phyloP scores from a whole-genome alignment of 1,140 invertebrate species.

The Aphaenogaster ashmeadi region DNA sequence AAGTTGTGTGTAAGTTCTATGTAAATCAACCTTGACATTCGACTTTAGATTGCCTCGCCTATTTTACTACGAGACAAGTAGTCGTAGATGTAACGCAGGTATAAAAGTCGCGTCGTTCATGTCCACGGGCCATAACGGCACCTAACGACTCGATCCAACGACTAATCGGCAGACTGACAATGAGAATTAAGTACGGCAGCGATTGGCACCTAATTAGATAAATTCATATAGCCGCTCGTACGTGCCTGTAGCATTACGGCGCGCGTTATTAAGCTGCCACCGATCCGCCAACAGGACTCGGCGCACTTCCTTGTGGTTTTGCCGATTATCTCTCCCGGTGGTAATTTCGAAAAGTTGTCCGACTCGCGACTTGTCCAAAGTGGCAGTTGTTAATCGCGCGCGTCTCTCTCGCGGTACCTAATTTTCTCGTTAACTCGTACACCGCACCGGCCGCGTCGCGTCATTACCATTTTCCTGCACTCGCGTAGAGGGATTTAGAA shows the following conservation, averaged over 20 bases:
- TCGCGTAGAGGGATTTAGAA: background rate
- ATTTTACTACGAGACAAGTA: background rate
- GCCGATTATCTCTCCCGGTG: conserved; percentile 23
- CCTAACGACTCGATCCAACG: conserved; percentile 21
- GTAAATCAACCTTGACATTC: conserved; percentile 53
- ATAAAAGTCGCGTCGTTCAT: conserved; percentile 13
- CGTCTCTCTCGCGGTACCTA: background rate
- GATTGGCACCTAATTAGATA: conserved; percentile 53
- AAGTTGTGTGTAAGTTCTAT: background rate
- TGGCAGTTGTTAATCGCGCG: conserved; percentile 29
- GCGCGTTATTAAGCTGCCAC: conserved; percentile 20
- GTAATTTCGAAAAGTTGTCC: conserved; percentile 30
- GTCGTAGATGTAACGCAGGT: background rate
- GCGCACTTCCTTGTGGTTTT: conserved; percentile 33
- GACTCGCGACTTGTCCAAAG: conserved; percentile 18
- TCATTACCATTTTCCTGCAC: background rate
- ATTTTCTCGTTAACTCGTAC: conserved; percentile 40
- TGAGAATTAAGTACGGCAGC: background rate
- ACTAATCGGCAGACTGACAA: conserved; percentile 32
- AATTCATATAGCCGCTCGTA: conserved; percentile 9
- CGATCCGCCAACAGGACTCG: background rate
- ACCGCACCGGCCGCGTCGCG: background rate
- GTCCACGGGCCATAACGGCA: conserved; percentile 53
- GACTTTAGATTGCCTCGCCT: background rate
- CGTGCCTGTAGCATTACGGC: background rate